Evolutionary conservation across 2,797 vertebrate species (phyloP), one percentile per base, ranked within the genome.

Genomic region (Hippopotamyrus pictus): DNA sequence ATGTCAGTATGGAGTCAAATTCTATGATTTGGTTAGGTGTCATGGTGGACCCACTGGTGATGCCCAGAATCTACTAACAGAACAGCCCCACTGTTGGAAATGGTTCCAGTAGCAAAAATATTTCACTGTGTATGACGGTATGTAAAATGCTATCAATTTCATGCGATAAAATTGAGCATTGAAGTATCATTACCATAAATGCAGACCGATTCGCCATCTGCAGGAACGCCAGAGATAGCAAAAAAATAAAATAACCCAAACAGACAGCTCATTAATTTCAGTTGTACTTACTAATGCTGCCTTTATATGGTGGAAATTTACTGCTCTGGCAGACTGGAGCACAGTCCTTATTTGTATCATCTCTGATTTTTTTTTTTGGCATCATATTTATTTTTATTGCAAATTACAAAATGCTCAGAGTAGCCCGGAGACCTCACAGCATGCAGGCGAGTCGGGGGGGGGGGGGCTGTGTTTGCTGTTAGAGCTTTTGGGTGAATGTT

Each of bases 341-440:
- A 46, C 87, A 89, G 90, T 93, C 91, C 94, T 96, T 95, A 96
- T 96, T 96, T 96, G 95, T 94, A 94, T 96, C 94, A 91, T 93
- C 94, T 96, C 93, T 91, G 92, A 19, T 44, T 5, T 95, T 96
- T 96, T 96, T 94, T 96, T 96, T 95, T 95, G 94, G 92, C 93
- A 89, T 96, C 94, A 93, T 96, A 94, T 95, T 95, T 95, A 95
- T 95, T 95, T 96, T 96, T 95, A 96, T 95, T 95, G 95, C 94
- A 95, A 95, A 96, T 96, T 95, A 95, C 94, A 93, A 93, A 93
- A 92, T 92, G 94, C 94, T 93, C 94, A 92, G 50, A 95, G 95
- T 95, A 95, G 95, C 94, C 93, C 93, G 92, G 92, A 91, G 91
- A 92, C 93, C 94, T 93, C 91, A 87, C 91, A 91, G 94, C 93